phyloP scores from a whole-genome alignment of 2,797 vertebrate species.

The Pangasius krempfi region DNA sequence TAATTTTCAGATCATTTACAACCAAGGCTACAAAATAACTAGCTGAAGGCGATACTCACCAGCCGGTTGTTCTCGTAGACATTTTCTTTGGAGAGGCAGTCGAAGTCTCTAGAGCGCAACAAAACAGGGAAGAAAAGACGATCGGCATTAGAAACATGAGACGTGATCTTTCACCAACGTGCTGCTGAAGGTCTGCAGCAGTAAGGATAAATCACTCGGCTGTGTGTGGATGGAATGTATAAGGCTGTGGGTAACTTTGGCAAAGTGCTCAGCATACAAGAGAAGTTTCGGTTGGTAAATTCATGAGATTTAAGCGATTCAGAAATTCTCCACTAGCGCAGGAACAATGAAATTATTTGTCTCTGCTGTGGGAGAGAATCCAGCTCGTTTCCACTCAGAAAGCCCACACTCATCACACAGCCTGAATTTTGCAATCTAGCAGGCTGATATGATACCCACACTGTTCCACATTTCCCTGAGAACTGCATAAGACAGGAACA shows the following conservation, averaged over 20 bases:
- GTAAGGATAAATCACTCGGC: not conserved
- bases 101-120: constrained; percentile 83
- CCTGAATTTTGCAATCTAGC: not conserved
- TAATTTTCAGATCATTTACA: constrained; percentile 26
- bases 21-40: constrained; percentile 8
- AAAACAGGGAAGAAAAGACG: not conserved
- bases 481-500: not conserved
- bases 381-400: constrained; percentile 2
- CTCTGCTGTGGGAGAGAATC: constrained; percentile 7
- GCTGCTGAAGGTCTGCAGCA: not conserved
- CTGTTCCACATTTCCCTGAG: not conserved
- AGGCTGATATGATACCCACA: not conserved
- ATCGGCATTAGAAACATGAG: not conserved
- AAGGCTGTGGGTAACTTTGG: not conserved
- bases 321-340: constrained; percentile 10
- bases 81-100: constrained; percentile 92
- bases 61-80: constrained; percentile 94
- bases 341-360: constrained; percentile 30
- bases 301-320: not conserved
- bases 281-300: not conserved
- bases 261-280: not conserved
- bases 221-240: not conserved
- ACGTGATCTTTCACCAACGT: constrained; percentile 5
- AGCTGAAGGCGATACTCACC: constrained; percentile 77
- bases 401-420: not conserved